Evolutionary conservation across 1,140 invertebrate genomes (phyloP).

Genomic region (Magallana gigas): DNA sequence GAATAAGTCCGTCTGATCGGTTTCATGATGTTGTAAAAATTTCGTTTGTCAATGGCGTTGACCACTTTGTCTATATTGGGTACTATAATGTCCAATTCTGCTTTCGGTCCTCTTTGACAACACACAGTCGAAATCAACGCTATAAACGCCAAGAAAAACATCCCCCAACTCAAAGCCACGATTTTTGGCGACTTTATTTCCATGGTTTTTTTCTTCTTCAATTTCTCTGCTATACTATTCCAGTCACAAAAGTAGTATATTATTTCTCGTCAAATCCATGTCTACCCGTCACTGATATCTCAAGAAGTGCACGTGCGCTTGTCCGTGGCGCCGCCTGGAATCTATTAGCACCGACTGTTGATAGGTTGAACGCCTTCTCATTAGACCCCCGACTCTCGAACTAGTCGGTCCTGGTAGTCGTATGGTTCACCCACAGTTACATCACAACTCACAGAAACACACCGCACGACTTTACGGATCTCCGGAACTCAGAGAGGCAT

Average conservation of each 20-base stretch:
- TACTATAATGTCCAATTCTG: not conserved
- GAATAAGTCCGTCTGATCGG: conserved; percentile 8
- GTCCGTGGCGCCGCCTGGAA: not conserved
- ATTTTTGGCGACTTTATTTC: not conserved
- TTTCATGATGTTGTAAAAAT: not conserved
- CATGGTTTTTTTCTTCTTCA: not conserved
- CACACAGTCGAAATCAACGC: not conserved
- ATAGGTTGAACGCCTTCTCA: not conserved
- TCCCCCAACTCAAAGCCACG: not conserved
- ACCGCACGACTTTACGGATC: not conserved
- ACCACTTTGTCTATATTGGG: not conserved
- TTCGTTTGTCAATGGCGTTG: not conserved
- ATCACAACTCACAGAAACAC: conserved; percentile 8
- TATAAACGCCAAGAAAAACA: not conserved
- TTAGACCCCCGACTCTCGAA: conserved; percentile 3
- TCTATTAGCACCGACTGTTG: not conserved
- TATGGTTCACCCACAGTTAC: conserved; percentile 1
- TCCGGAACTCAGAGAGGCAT: no score
- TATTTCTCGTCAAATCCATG: not conserved
- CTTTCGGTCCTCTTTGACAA: not conserved
- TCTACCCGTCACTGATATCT: not conserved
- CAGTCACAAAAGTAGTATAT: not conserved
- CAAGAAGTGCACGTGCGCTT: not conserved
- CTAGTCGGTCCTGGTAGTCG: not conserved
- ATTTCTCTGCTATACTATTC: not conserved